phyloP scores from a whole-genome alignment of 2,113 vertebrate genomes.

The Mus spicilegus region DNA sequence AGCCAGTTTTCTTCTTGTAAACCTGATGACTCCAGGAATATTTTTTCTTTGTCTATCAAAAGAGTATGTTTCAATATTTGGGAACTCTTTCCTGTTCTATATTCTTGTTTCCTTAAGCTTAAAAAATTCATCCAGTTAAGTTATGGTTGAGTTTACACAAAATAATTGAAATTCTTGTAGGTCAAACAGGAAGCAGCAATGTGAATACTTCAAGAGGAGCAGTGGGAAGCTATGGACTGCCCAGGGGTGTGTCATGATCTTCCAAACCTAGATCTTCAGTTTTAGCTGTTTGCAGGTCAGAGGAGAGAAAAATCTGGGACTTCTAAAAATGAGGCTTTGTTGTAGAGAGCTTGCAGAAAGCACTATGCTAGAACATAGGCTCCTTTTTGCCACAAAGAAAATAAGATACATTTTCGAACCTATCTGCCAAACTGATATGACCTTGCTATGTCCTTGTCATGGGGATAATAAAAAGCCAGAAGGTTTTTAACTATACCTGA shows the following conservation, averaged over 20 bases:
- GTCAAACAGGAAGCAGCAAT: background rate
- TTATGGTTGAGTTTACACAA: background rate
- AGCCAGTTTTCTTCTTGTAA: background rate
- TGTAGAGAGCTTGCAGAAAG: background rate
- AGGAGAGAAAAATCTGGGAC: background rate
- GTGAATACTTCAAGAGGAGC: background rate
- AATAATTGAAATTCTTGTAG: slow-evolving; percentile 25
- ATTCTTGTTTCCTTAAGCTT: background rate
- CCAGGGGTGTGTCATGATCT: background rate
- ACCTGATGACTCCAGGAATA: background rate
- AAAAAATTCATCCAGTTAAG: background rate
- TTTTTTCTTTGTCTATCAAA: background rate
- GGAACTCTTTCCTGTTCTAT: background rate
- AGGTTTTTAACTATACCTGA: background rate
- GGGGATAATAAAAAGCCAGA: background rate
- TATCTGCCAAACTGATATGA: background rate
- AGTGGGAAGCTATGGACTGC: background rate
- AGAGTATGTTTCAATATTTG: background rate
- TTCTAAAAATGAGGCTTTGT: background rate
- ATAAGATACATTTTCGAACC: background rate
- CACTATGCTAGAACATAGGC: background rate
- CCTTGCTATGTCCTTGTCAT: background rate
- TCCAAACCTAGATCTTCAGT: background rate
- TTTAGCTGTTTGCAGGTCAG: background rate
- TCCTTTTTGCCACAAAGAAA: background rate